phyloP scores from a whole-genome alignment of 35 echinoderm and acorn worm species.

The Strongylocentrotus purpuratus region DNA sequence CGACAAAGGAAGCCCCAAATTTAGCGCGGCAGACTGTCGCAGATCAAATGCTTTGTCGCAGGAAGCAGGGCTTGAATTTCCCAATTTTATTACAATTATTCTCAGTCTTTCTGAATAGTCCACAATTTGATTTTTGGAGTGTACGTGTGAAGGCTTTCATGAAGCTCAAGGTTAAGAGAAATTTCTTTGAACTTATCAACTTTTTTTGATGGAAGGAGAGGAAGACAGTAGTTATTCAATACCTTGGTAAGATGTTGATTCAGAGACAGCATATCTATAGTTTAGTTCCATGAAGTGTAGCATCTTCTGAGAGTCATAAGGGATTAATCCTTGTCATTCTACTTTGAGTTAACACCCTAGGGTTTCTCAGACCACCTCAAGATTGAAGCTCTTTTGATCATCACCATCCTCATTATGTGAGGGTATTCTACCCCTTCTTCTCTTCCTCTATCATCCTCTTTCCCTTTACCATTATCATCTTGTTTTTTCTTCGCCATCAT shows the following conservation, averaged over 20 bases:
- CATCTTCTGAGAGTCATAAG: background rate
- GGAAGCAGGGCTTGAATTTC: background rate
- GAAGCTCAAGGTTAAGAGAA: background rate
- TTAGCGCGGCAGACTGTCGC: background rate
- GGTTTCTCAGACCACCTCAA: background rate
- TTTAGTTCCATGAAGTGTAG: background rate
- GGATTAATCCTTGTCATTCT: background rate
- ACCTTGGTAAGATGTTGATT: background rate
- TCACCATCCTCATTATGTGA: too few relatives aligned
- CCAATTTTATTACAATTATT: background rate
- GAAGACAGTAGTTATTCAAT: background rate
- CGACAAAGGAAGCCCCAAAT: slow-evolving; percentile 8
- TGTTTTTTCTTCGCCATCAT: background rate
- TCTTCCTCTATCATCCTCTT: background rate
- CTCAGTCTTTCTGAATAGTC: background rate
- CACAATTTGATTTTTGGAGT: background rate
- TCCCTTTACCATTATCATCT: background rate
- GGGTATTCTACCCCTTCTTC: too few relatives aligned
- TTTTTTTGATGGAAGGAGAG: background rate
- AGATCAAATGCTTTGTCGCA: background rate
- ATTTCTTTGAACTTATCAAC: background rate
- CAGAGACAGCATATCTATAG: background rate
- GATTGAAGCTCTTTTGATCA: too few relatives aligned
- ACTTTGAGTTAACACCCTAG: background rate
- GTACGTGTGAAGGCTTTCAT: background rate